Base-by-base conservation (phyloP, 2,113 vertebrate genomes). In the Hepsetus odoe region DNA sequence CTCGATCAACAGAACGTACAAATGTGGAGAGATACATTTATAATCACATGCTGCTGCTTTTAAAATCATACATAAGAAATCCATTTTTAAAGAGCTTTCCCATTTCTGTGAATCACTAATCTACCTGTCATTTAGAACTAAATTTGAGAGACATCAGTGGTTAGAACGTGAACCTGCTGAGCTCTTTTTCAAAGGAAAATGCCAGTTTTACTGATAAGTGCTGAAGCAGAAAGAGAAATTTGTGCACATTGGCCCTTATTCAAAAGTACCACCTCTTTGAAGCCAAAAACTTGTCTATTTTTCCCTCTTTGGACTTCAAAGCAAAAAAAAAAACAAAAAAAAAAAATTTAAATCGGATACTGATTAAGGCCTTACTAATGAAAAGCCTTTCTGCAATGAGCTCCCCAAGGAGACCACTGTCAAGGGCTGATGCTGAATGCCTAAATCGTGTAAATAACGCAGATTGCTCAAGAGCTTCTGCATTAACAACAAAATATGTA, bases 291-390 rank as follows among this genome's bases (percentile, higher is more conserved):
- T n/a, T 9, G 26, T 38, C 24, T 56, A 40, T 40, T 75, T 66
- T 14, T 59, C 35, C 51, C 76, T 38, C 61, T 73, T 56, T 61
- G 42, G 53, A 59, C 80, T 79, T 79, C 67, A 79, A 72, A 79
- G 66, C 44, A 72, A 26, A 55, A 18, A 2, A 30, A 35, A 72
- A 40, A 55, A n/a, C n/a, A n/a, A n/a, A n/a, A n/a, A n/a, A n/a
- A n/a, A n/a, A n/a, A n/a, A n/a, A n/a, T n/a, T n/a, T n/a, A n/a
- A n/a, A n/a, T n/a, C 38, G 35, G 68, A 66, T 77, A 49, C 68
- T 59, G 62, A 38, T 49, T 65, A 18, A 61, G 69, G 74, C 38
- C 51, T 77, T 55, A 42, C 38, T 72, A 59, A 67, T 10, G 70
- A 73, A 72, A 73, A 72, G 49, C 62, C 38, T 67, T 80, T 67